Conservation (phyloP, 2,888 invertebrate species). For the Reticulitermes lucifugus region DNA sequence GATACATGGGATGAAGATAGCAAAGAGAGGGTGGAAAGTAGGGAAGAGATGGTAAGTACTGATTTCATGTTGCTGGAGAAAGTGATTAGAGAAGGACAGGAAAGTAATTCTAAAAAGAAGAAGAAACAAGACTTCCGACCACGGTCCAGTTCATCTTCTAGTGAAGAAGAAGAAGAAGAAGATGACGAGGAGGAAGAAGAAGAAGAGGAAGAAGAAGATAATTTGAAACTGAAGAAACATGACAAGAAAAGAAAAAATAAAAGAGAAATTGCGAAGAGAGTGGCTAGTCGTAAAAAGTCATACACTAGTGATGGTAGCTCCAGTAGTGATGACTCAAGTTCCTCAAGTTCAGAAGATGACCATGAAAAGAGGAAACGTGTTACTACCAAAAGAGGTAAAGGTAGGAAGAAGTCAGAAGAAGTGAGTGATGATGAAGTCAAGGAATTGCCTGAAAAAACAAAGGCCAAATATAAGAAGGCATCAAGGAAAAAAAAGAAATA, state of each 20-base stretch:
- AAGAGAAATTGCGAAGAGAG: background rate
- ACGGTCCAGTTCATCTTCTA: slow-evolving; percentile 7
- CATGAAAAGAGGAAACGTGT: slow-evolving; percentile 41
- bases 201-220: slow-evolving; percentile 25
- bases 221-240: slow-evolving; percentile 5
- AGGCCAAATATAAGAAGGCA: slow-evolving; percentile 38
- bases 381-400: slow-evolving; percentile 28
- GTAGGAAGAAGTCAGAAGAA: slow-evolving; percentile 32
- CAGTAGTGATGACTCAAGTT: slow-evolving; percentile 47
- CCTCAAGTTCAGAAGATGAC: slow-evolving; percentile 48
- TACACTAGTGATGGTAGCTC: slow-evolving; percentile 42
- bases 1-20: slow-evolving; percentile 35
- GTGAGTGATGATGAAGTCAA: slow-evolving; percentile 14
- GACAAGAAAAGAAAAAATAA: slow-evolving; percentile 12
- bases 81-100: slow-evolving; percentile 23
- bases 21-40: slow-evolving; percentile 11
- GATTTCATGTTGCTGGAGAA: slow-evolving; percentile 21
- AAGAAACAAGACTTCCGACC: slow-evolving; percentile 1
- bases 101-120: slow-evolving; percentile 2
- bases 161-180: slow-evolving; percentile 31
- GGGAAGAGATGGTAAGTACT: background rate
- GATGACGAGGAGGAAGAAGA: no score
- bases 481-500: slow-evolving; percentile 49
- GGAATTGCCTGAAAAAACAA: slow-evolving; percentile 33
- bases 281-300: background rate